Evolutionary conservation across 2,113 vertebrate genomes (phyloP), one percentile per base, ranked within the genome.

Genomic region (Regulus satrapa): DNA sequence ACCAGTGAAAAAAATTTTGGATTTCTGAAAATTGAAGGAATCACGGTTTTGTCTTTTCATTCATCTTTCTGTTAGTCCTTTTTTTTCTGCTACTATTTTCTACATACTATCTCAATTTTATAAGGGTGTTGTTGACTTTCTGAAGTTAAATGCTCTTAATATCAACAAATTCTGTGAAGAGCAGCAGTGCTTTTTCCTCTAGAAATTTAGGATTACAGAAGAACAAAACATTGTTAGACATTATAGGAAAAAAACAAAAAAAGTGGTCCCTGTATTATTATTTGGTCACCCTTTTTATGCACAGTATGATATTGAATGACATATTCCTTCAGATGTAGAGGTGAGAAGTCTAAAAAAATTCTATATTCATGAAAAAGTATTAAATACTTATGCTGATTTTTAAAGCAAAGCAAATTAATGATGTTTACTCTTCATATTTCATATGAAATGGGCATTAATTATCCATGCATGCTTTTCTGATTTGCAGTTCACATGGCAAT

Each of bases 361-460:
- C 6, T 66, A 19, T 69, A 48, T 82, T 25, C 45, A 36, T 49
- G 21, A 79, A 87, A 67, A 85, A 46, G 5, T 63, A 56, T 61
- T 75, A 74, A 87, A 68, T 25, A 46, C 5, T 46, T 56, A 52
- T 34, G 21, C 31, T 32, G 12, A 28, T 93, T 87, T 85, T 79
- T 17, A 71, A 71, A 89, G 17, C 58, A 54, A 40, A 59, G 5
- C 9, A 95, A 79, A 88, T 83, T 79, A 90, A 94, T 87, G 8
- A 68, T 88, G 41, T 90, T 94, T 91, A 92, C 55, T 87, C 38
- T 88, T 81, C 83, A 32, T 83, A 78, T 92, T 94, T 79, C 43
- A 48, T 41, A 75, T 36, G 24, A 95, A 95, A 90, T 74, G 34
- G 73, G 28, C 84, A 84, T 89, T 95, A 96, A 95, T 82, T 96